A percentile compares a stretch with the other conserved stretches of the same genome.
Evolutionary conservation across 2,888 invertebrate genomes (phyloP).

Genomic region (Metopia argyrocephala): DNA sequence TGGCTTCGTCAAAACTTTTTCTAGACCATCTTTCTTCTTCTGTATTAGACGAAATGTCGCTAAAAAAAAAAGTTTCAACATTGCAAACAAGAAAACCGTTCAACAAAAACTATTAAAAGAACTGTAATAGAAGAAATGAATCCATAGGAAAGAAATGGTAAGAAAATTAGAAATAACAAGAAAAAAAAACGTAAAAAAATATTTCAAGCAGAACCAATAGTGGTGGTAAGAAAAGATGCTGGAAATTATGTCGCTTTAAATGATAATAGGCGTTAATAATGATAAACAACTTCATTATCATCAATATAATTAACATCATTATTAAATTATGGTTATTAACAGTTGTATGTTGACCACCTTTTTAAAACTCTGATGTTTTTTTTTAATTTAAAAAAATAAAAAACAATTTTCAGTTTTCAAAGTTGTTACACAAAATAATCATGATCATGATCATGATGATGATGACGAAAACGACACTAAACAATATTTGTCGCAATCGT

Average conservation of each 20-base stretch:
- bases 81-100: neutral
- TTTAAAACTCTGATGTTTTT: too few species aligned
- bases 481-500: slow-evolving; percentile 62
- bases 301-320: slow-evolving; percentile 8
- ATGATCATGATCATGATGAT: slow-evolving; percentile 13
- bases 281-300: neutral
- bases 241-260: slow-evolving; percentile 57
- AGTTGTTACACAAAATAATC: neutral
- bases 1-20: slow-evolving; percentile 31
- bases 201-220: slow-evolving; percentile 56
- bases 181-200: slow-evolving; percentile 23
- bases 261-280: slow-evolving; percentile 45
- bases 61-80: slow-evolving; percentile 28
- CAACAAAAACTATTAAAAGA: slow-evolving; percentile 25
- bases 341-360: neutral
- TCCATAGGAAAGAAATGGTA: neutral
- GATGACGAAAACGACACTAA: slow-evolving; percentile 49
- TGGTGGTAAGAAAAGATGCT: slow-evolving; percentile 39
- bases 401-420: neutral
- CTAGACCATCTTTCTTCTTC: neutral
- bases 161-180: slow-evolving; percentile 32
- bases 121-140: neutral
- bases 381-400: too few species aligned
- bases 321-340: slow-evolving; percentile 11
- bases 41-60: slow-evolving; percentile 48